Evolutionary conservation across 2,888 invertebrate species (phyloP), one percentile per base, ranked within the genome.

Genomic region (Acanthosepion esculentum): DNA sequence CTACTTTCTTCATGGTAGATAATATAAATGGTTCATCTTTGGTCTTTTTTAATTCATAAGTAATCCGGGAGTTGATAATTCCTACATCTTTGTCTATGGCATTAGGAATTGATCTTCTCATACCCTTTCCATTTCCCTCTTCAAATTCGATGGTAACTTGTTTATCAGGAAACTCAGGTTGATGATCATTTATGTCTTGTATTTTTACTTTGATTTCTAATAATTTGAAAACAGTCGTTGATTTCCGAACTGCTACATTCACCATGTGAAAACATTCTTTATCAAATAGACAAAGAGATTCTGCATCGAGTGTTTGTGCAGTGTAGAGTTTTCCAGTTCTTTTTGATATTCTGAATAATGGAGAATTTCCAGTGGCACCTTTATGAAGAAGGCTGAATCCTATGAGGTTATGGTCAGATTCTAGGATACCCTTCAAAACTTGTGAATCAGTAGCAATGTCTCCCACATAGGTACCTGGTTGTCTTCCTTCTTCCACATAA

Each of bases 161-260:
- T n/a, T 78, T 78, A 78, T 78, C 78, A n/a, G 78, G 33, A 78
- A 78, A 78, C 78, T 78, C 78, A n/a, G 78, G 78, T 33, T 78
- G 78, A 78, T 78, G 78, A 78, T 78, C 78, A 78, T 78, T 78
- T 4, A 78, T 78, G 18, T 78, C 78, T n/a, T 78, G n/a, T 78
- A 78, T 78, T 78, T 33, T 78, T 78, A 78, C 18, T 78, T 78
- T 78, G 78, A 78, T 78, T 78, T 78, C 78, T 78, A 78, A 78
- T 78, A 78, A 33, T 33, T 78, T 78, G 12, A 78, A 78, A 78
- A 78, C 78, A 78, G 78, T 78, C 1, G n/a, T 78, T 78, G 78
- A 78, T 78, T 33, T 78, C 33, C n/a, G n/a, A 78, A 78, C 78
- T 78, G 78, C 78, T n/a, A 78, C 33, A 33, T 78, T 78, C 4